Evolutionary conservation across 1,140 invertebrate species (phyloP).

Genomic region (Ooceraea biroi): DNA sequence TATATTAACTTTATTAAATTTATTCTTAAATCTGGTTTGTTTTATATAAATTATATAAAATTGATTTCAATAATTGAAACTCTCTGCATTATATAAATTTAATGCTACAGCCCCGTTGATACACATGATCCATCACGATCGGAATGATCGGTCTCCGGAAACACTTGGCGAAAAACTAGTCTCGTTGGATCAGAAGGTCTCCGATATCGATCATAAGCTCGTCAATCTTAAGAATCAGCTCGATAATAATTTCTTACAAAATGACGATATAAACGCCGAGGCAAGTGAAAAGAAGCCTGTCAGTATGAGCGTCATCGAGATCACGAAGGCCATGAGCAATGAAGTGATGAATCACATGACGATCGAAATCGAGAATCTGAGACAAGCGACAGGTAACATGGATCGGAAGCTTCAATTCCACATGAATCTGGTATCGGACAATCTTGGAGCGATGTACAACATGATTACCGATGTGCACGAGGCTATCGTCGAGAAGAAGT

Average conservation of each 20-base stretch:
- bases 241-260: conserved; percentile 92
- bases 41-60: not conserved
- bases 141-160: conserved; percentile 75
- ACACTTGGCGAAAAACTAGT: conserved; percentile 86
- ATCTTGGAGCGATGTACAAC: conserved; percentile 91
- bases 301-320: conserved; percentile 92
- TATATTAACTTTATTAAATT: too few species aligned
- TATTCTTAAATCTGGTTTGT: not conserved
- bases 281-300: conserved; percentile 94
- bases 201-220: conserved; percentile 92
- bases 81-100: not conserved
- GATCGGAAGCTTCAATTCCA: conserved; percentile 94
- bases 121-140: conserved; percentile 80
- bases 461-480: conserved; percentile 93
- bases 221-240: conserved; percentile 92
- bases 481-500: conserved; percentile 89
- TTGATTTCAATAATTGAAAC: not conserved
- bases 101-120: conserved; percentile 78
- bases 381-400: conserved; percentile 91
- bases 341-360: conserved; percentile 92
- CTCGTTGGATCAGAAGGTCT: conserved; percentile 92
- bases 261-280: conserved; percentile 93
- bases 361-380: conserved; percentile 91
- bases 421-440: conserved; percentile 93
- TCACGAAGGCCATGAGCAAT: conserved; percentile 91